Base-by-base conservation (phyloP, 2,113 vertebrate genomes). In the Chaetura pelagica region DNA sequence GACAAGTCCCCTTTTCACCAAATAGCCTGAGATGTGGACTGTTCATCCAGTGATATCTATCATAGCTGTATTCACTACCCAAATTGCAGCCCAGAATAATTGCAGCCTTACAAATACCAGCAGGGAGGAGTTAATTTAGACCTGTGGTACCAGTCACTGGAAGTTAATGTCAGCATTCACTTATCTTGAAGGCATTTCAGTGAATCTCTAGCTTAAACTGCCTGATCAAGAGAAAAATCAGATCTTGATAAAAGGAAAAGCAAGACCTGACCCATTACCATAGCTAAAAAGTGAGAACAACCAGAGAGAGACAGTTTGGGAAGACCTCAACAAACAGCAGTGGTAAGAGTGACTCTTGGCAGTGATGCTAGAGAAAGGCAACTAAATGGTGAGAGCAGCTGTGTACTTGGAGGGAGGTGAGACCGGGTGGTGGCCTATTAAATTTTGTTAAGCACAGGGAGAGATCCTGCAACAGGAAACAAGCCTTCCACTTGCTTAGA, bases 161-260 rank as follows among this genome's bases (percentile, higher is more conserved):
- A 77, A 82, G 49, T 62, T 71, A 87, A 23, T 23, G 42, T 78
- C 57, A 91, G 67, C 32, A 52, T 73, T 85, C 55, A n/a, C 38
- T 63, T 72, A 94, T 38, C 52, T 91, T 61, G 48, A 90, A 94
- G 40, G 27, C 8, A 68, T 68, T 90, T 88, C 44, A 61, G 46
- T 90, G 91, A 87, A 91, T 59, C 46, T 85, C 58, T 72, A 82
- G 58, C 55, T 87, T 90, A 92, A 76, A 72, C 46, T 91, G 69
- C 42, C 58, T 23, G 22, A 84, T 84, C 48, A 79, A 71, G 86
- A 89, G 35, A 90, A 87, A 77, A 59, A 42, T 57, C 54, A 22
- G 35, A 79, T 62, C 21, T 72, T 76, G 63, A 91, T 32, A 78
- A 87, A 93, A 76, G 62, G 27, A 82, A 94, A 94, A 83, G 16